Percentiles rank a stretch among this genome's conserved stretches.
Evolutionary conservation across 1,140 invertebrate species (phyloP).

Genomic region (Drosophila nannoptera): DNA sequence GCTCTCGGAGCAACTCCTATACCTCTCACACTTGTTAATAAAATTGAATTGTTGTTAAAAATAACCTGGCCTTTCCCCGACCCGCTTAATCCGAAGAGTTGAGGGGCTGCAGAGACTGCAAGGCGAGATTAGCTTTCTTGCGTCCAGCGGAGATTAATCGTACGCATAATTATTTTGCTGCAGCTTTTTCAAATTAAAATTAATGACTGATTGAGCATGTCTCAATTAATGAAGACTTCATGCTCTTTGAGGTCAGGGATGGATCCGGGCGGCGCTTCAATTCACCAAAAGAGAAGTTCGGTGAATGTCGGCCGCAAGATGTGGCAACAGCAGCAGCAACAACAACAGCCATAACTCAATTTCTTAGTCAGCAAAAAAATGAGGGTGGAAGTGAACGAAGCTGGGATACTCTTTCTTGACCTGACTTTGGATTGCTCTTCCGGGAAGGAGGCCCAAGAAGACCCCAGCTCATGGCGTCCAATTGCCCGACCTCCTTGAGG

Average conservation of each 20-base stretch:
- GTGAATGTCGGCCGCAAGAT: slow-evolving; percentile 24
- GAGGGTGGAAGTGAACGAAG: background rate
- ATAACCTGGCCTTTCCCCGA: slow-evolving; percentile 1
- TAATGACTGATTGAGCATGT: slow-evolving; percentile 28
- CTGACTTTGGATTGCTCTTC: no score
- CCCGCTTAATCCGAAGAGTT: background rate
- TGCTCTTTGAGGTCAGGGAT: slow-evolving; percentile 38
- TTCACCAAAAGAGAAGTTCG: background rate
- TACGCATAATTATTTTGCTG: slow-evolving; percentile 25
- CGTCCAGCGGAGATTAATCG: background rate
- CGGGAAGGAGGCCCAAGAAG: no score
- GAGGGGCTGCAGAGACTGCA: background rate
- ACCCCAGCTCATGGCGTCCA: no score
- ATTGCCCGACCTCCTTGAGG: no score
- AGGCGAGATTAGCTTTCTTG: slow-evolving; percentile 23
- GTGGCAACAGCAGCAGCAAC: slow-evolving; percentile 1
- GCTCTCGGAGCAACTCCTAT: slow-evolving; percentile 21
- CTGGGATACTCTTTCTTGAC: background rate
- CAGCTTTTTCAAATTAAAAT: slow-evolving; percentile 24
- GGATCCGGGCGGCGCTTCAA: background rate
- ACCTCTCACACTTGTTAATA: slow-evolving; percentile 56
- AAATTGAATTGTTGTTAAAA: slow-evolving; percentile 61
- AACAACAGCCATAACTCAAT: slow-evolving; percentile 1
- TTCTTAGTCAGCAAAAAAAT: slow-evolving; percentile 12
- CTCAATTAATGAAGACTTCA: slow-evolving; percentile 38